These are phyloP conservation scores for Polietes domitor DNA, from an alignment of 2,888 invertebrate genomes.

Conservation along the genomic window DNA sequence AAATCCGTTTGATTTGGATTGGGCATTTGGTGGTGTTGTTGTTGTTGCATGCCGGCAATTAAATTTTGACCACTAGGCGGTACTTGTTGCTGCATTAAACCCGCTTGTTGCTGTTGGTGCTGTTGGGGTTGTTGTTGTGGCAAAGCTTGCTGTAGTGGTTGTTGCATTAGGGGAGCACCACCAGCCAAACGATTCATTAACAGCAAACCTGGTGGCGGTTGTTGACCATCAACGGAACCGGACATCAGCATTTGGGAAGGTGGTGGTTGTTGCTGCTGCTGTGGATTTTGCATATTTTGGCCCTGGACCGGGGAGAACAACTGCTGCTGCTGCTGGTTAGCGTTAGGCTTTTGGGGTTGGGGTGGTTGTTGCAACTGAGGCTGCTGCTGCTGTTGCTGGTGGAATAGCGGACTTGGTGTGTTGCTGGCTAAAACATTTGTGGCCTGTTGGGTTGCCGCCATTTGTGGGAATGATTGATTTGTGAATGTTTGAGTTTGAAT, in stretches of 20 bases:
- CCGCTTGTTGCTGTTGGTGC: slow-evolving; percentile 48
- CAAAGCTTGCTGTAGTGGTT: slow-evolving; percentile 48
- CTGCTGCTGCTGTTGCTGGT: slow-evolving; percentile 68
- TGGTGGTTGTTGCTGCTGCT: slow-evolving; percentile 47
- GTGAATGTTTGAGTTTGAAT: slow-evolving; percentile 93
- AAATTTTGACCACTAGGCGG: slow-evolving; percentile 64
- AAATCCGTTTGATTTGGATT: slow-evolving; percentile 29
- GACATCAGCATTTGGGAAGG: slow-evolving; percentile 60
- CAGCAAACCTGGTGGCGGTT: slow-evolving; percentile 70
- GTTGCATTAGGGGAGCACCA: slow-evolving; percentile 54
- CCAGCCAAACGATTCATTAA: slow-evolving; percentile 74
- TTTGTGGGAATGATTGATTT: slow-evolving; percentile 88
- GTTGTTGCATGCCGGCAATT: slow-evolving; percentile 70
- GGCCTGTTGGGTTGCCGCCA: slow-evolving; percentile 67
- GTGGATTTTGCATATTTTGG: slow-evolving; percentile 41
- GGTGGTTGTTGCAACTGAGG: slow-evolving; percentile 66
- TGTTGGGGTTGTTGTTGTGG: slow-evolving; percentile 68
- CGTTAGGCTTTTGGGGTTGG: slow-evolving; percentile 46
- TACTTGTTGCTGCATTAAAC: slow-evolving; percentile 53
- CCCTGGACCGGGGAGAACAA: slow-evolving; percentile 72
- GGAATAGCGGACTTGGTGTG: slow-evolving; percentile 70
- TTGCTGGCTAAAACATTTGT: slow-evolving; percentile 54
- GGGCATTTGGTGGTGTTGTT: slow-evolving; percentile 20
- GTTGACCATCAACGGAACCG: slow-evolving; percentile 53
- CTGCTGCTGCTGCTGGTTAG: slow-evolving; percentile 68